These are phyloP conservation scores for Syrphus vitripennis DNA, from an alignment of 2,888 invertebrate species.

Conservation along the genomic window DNA sequence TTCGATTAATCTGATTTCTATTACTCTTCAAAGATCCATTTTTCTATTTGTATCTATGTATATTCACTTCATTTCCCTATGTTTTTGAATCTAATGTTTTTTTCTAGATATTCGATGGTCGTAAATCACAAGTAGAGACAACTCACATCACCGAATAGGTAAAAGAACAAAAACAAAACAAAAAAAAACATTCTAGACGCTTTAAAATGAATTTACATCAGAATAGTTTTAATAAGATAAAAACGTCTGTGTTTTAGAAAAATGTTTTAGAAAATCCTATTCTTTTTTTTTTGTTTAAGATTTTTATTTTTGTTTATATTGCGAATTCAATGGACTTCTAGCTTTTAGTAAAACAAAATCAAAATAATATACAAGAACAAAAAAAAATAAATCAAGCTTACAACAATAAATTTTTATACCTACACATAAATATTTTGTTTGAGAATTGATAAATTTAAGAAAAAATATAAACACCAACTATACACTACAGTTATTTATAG, in stretches of 20 bases:
- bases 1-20: conserved; percentile 37
- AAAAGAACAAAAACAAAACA: background rate
- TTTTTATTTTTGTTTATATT: background rate
- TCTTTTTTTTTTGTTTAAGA: background rate
- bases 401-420: conserved; percentile 19
- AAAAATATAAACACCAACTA: background rate
- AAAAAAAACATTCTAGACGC: conserved; percentile 42
- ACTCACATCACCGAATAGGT: background rate
- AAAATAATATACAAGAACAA: background rate
- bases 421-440: conserved; percentile 39
- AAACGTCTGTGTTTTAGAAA: conserved; percentile 15
- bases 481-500: background rate
- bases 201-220: conserved; percentile 46
- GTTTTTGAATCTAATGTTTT: conserved; percentile 12
- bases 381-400: background rate
- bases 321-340: conserved; percentile 12
- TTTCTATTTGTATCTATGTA: background rate
- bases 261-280: background rate
- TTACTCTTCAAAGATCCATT: conserved; percentile 1
- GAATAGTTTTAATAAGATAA: conserved; percentile 36
- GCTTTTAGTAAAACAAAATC: conserved; percentile 31
- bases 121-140: conserved; percentile 52
- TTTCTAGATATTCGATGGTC: conserved; percentile 32
- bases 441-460: conserved; percentile 5
- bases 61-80: background rate